Percentiles rank a stretch among this genome's conserved stretches.
Conservation (phyloP, 2,797 vertebrate genomes). For the Anguilla obscura region DNA sequence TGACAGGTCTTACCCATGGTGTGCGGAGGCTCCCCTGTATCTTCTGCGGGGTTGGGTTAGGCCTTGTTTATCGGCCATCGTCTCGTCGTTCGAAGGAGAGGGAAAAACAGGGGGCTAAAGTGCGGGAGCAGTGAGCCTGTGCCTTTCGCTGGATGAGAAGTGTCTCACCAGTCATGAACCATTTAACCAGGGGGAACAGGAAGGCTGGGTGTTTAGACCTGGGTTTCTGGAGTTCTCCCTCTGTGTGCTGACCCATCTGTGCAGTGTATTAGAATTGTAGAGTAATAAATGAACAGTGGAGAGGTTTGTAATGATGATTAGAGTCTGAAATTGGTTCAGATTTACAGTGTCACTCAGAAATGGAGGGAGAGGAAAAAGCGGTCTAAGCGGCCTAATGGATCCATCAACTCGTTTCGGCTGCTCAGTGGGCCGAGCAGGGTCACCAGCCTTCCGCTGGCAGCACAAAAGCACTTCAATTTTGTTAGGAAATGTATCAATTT, state of each 20-base stretch:
- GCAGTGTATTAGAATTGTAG: slow-evolving; percentile 88
- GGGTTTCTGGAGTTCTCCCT: slow-evolving; percentile 74
- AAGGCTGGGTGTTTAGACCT: slow-evolving; percentile 77
- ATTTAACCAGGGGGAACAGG: slow-evolving; percentile 79
- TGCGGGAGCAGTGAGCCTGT: slow-evolving; percentile 50
- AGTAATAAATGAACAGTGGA: slow-evolving; percentile 88
- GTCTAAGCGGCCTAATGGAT: slow-evolving; percentile 83
- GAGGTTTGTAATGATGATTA: slow-evolving; percentile 97
- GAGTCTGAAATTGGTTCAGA: slow-evolving; percentile 96
- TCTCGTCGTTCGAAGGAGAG: neutral
- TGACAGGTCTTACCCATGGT: neutral
- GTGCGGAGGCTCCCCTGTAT: neutral
- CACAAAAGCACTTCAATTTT: slow-evolving; percentile 99
- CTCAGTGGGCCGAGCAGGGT: slow-evolving; percentile 99
- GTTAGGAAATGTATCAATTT: slow-evolving; percentile 99
- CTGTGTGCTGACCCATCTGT: slow-evolving; percentile 77
- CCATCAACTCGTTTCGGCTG: slow-evolving; percentile 91
- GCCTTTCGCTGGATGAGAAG: slow-evolving; percentile 63
- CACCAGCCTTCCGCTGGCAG: slow-evolving; percentile 99
- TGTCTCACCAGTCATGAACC: slow-evolving; percentile 78
- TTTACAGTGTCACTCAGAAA: slow-evolving; percentile 91
- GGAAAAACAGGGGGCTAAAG: slow-evolving; percentile 21
- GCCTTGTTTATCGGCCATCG: neutral
- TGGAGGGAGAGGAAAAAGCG: slow-evolving; percentile 78
- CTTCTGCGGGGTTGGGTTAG: neutral